Evolutionary conservation across 2,113 vertebrate genomes (phyloP), one percentile per base, ranked within the genome.

Genomic region (Cryptotis parvus): DNA sequence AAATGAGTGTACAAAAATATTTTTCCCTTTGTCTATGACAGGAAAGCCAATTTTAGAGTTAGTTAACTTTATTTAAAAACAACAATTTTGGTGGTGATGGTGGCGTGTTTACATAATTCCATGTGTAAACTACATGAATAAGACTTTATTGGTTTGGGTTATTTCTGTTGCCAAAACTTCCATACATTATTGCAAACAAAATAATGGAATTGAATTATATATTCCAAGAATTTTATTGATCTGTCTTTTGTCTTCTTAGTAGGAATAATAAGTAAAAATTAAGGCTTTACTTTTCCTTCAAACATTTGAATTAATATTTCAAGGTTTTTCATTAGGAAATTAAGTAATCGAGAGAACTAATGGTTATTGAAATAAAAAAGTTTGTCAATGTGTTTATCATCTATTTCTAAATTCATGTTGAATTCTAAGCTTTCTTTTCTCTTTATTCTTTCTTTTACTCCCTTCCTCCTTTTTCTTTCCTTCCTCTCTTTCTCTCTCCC

Each of bases 91-190:
- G n/a, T n/a, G n/a, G n/a, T n/a, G n/a, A n/a, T n/a, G n/a, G n/a
- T n/a, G n/a, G n/a, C n/a, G 82, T 85, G 91, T 92, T 93, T 93
- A 91, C 87, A 45, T 88, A 91, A 81, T 70, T 9, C n/a, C 52
- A 0, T 77, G 14, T 3, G 45, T 49, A 49, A 49, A 49, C 5
- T 49, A 49, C 10, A 49, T 49, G 45, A 49, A 49, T 49, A 49
- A 49, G 45, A 49, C 27, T 43, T 63, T 63, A 12, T 41, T 5
- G 0, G 91, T 49, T 75, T 89, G 45, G 45, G 61, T 43, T 70
- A 80, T 35, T 85, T 85, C 31, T 76, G 12, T 70, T 74, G 29
- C 43, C 63, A 29, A 69, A 87, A n/a, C 15, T 41, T 37, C 10
- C 29, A 29, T n/a, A n/a, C n/a, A n/a, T n/a, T n/a, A n/a, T n/a